These are phyloP conservation scores for Anthoscopus minutus DNA, from an alignment of 2,113 vertebrate species.

Conservation along the genomic window DNA sequence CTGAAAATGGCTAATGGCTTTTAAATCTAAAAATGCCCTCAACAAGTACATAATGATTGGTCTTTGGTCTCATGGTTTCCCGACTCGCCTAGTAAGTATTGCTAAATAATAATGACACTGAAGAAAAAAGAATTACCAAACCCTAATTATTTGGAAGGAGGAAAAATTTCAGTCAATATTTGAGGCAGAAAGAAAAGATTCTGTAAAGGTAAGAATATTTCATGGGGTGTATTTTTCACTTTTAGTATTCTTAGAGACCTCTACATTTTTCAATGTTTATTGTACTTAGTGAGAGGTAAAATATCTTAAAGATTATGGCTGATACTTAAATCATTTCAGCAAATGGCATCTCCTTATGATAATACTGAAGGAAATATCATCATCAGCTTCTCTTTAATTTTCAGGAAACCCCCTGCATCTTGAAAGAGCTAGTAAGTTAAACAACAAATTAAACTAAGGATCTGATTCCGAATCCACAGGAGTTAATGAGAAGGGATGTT, in stretches of 20 bases:
- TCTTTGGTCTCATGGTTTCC: not conserved
- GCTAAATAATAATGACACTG: not conserved
- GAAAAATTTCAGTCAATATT: not conserved
- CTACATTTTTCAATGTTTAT: not conserved
- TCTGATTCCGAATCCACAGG: not conserved
- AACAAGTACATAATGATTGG: not conserved
- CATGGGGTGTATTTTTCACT: not conserved
- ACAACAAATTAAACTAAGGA: not conserved
- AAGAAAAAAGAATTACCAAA: not conserved
- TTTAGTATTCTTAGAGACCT: not conserved
- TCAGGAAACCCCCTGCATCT: not conserved
- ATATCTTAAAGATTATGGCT: not conserved
- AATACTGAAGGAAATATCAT: not conserved
- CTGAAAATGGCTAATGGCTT: not conserved
- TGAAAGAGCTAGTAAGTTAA: not conserved
- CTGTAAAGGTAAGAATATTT: not conserved
- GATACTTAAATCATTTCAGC: not conserved
- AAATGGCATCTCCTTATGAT: not conserved
- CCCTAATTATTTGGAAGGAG: not conserved
- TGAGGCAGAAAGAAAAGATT: fast-evolving
- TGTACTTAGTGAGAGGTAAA: not conserved
- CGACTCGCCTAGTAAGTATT: not conserved
- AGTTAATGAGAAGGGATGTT: not conserved
- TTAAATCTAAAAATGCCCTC: not conserved
- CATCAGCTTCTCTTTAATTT: not conserved